Evolutionary conservation across 1,140 invertebrate genomes (phyloP), one percentile per base, ranked within the genome.

Genomic region (Paraescarpia echinospica): DNA sequence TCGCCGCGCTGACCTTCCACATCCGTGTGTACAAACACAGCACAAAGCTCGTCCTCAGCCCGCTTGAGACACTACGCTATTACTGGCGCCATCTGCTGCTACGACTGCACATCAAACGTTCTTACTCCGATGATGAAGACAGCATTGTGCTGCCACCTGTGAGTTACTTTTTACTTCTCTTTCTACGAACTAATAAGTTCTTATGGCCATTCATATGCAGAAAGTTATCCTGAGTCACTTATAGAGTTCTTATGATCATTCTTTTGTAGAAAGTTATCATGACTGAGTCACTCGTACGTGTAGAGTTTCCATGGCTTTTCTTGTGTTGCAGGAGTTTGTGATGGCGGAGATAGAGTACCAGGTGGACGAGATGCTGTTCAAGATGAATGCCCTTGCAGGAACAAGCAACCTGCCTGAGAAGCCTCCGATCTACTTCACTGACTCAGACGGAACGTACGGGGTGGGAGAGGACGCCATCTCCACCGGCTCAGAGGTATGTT

Each of bases 331-430:
- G 95, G 96, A 96, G 93, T 96, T 96, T 92, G 96, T 95, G 8
- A 95, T 96, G 95, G 95, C 95, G 12, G 96, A 96, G 93, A 95
- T 96, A 91, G 95, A 96, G 92, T 96, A 96, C 93, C 95, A 96
- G 92, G 96, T 96, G 33, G 96, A 96, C 90, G 96, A 96, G 92
- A 92, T 96, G 91, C 94, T 96, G 77, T 96, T 96, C 95, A 94
- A 95, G 22, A 96, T 96, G 94, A 95, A 95, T 92, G 95, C 95
- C 0, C 93, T 96, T 33, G 94, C 95, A n/a, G 96, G 95, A 31
- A 94, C 94, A 1, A 94, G 94, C 91, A 94, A 94, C 90, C 94
- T 95, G 34, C 95, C 95, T 33, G 95, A 95, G 35, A 96, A 96
- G 94, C 94, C 94, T 27, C 93, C 94, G 6, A 93, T 94, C 89